A percentile compares a stretch with the other conserved stretches of the same genome.
These are phyloP conservation scores for Eubucco bourcierii DNA, from an alignment of 2,113 vertebrate genomes.

Conservation along the genomic window DNA sequence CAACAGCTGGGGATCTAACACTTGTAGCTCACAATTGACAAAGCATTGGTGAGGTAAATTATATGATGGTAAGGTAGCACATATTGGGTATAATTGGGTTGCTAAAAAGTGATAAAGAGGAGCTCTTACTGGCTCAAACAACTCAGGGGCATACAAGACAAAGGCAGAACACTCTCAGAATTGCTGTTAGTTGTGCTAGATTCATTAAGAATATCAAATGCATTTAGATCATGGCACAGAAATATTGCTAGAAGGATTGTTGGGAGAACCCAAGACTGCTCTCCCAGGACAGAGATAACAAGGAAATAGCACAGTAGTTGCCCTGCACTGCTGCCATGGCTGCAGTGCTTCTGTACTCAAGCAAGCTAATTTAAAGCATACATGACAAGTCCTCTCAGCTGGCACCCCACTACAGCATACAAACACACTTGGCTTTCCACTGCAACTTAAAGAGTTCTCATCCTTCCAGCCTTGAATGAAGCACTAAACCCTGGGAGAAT, in stretches of 20 bases:
- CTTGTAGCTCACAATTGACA: neutral
- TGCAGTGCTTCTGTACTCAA: neutral
- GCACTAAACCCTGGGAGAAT: neutral
- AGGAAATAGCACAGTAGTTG: neutral
- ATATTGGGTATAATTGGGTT: neutral
- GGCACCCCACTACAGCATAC: neutral
- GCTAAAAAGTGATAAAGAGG: neutral
- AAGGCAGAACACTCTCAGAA: neutral
- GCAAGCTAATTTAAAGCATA: neutral
- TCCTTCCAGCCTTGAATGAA: neutral
- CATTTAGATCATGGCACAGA: accelerated
- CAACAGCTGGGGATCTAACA: neutral
- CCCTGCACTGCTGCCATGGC: neutral
- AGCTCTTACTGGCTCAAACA: neutral
- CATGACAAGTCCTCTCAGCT: neutral
- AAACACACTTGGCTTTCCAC: neutral
- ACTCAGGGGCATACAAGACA: neutral
- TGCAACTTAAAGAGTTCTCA: neutral
- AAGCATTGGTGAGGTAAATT: neutral
- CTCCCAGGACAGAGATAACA: neutral
- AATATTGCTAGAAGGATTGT: neutral
- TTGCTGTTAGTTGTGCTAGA: neutral
- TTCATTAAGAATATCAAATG: neutral
- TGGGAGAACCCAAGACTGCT: neutral
- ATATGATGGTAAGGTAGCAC: neutral